Percentiles rank a stretch among this genome's conserved stretches.
Evolutionary conservation across 1,140 invertebrate genomes (phyloP).

Genomic region (Neodiprion lecontei): DNA sequence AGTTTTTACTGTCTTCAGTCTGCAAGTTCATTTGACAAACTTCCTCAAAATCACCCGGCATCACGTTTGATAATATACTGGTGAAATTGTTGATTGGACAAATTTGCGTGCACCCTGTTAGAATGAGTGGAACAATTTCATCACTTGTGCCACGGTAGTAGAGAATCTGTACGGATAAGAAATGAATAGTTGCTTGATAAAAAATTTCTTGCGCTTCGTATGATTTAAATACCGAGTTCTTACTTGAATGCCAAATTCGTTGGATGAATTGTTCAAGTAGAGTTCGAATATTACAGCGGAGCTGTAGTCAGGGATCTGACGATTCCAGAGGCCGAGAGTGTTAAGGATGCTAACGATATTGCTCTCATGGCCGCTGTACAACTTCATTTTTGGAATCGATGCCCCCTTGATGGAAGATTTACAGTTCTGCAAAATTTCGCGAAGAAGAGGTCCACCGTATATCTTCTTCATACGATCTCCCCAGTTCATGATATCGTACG

Average conservation of each 20-base stretch:
- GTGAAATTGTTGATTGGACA: not conserved
- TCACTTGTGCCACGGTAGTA: not conserved
- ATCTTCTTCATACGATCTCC: constrained; percentile 40
- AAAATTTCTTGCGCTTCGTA: not conserved
- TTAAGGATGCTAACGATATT: constrained; percentile 47
- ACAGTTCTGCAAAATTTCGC: constrained; percentile 42
- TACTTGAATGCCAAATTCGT: constrained; percentile 44
- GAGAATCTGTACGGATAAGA: not conserved
- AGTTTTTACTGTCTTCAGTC: not conserved
- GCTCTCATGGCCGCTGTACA: constrained; percentile 49
- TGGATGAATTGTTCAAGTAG: constrained; percentile 35
- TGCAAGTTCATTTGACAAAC: not conserved
- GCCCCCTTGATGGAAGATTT: constrained; percentile 20
- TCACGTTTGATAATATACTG: not conserved
- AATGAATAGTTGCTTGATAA: not conserved
- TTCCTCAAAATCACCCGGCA: not conserved
- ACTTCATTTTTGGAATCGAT: constrained; percentile 35
- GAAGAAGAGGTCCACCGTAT: constrained; percentile 50
- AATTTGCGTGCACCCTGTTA: not conserved
- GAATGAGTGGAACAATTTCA: not conserved
- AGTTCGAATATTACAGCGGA: constrained; percentile 51
- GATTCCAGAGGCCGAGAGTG: constrained; percentile 36
- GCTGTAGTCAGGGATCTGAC: constrained; percentile 35
- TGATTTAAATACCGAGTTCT: not conserved
- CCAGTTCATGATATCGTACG: constrained; percentile 34